A percentile compares a stretch with the other conserved stretches of the same genome.
Evolutionary conservation across 2,113 vertebrate genomes (phyloP).

Genomic region (Xiphorhynchus elegans): DNA sequence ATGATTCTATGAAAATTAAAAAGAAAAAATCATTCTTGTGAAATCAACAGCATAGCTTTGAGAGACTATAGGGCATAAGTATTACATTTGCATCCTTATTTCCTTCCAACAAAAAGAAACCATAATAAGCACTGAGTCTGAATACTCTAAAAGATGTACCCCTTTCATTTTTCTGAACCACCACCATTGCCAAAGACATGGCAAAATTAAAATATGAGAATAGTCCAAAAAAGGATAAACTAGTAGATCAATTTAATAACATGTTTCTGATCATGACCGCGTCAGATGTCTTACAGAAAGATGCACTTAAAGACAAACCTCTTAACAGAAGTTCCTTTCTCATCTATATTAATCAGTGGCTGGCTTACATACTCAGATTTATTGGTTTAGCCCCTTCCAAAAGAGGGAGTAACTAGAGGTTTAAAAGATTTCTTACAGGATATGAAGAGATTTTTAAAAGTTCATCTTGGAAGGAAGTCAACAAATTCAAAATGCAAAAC

Average conservation of each 20-base stretch:
- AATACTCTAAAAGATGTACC: not conserved
- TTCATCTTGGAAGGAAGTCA: not conserved
- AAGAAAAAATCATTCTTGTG: not conserved
- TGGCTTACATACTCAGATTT: not conserved
- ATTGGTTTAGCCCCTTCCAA: not conserved
- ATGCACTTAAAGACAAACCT: not conserved
- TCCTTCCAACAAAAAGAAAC: not conserved
- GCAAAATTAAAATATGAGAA: not conserved
- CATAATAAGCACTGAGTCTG: not conserved
- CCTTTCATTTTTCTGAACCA: not conserved
- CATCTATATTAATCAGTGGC: not conserved
- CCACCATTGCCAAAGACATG: not conserved
- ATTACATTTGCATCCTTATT: not conserved
- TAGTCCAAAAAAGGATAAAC: not conserved
- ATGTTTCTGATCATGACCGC: not conserved
- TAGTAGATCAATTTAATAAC: not conserved
- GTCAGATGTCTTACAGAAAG: not conserved
- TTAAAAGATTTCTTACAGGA: not conserved
- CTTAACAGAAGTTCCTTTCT: not conserved
- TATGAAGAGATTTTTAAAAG: not conserved
- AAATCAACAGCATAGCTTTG: not conserved
- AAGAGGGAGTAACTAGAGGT: not conserved
- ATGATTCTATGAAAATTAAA: not conserved
- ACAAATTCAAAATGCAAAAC: constrained; percentile 23
- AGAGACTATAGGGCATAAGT: not conserved